Evolutionary conservation across 2,797 vertebrate genomes (phyloP).

Genomic region (Limnodromus scolopaceus): DNA sequence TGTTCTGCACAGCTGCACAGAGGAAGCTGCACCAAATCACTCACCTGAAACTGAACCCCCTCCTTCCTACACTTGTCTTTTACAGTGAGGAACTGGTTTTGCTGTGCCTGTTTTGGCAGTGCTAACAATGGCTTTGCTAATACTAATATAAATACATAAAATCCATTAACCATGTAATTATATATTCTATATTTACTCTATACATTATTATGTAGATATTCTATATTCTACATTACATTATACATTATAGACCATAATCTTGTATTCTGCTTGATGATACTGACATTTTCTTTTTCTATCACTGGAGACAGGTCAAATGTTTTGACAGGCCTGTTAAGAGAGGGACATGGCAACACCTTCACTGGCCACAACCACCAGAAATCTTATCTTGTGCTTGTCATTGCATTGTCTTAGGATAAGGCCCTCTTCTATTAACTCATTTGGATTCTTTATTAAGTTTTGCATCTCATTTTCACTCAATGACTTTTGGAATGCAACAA

Average conservation of each 20-base stretch:
- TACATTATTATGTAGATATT: no score
- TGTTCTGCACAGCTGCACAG: background rate
- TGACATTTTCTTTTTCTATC: background rate
- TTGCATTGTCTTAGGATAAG: background rate
- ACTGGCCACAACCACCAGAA: background rate
- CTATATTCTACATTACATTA: background rate
- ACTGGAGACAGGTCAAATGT: background rate
- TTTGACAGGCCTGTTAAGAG: background rate
- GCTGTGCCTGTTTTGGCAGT: fast-evolving
- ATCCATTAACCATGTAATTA: background rate
- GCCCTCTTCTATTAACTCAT: background rate
- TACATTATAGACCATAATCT: background rate
- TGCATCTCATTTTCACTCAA: background rate
- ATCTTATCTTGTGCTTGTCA: background rate
- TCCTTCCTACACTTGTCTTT: background rate
- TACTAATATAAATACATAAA: background rate
- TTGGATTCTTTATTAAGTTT: background rate
- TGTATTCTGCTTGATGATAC: background rate
- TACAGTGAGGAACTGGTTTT: background rate
- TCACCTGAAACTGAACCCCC: background rate
- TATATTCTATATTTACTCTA: background rate
- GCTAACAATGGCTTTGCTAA: background rate
- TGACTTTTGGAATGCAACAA: background rate
- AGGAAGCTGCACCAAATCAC: background rate
- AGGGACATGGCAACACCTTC: background rate